Percentiles rank a stretch among this genome's conserved stretches.
These are phyloP conservation scores for Chamaedrilus cognettii DNA, from an alignment of 2,888 invertebrate genomes.

Conservation along the genomic window DNA sequence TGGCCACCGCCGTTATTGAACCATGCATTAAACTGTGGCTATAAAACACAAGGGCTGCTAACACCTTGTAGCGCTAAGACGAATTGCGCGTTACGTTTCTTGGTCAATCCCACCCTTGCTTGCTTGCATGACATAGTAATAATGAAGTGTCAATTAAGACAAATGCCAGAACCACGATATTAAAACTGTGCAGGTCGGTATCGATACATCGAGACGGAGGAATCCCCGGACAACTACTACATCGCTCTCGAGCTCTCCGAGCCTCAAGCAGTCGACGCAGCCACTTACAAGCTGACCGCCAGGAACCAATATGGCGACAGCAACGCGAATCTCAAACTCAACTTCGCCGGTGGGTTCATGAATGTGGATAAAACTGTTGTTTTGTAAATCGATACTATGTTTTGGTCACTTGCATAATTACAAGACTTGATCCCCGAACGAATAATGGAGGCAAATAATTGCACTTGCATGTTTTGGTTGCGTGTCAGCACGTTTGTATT, in stretches of 20 bases:
- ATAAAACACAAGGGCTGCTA: too few relatives aligned
- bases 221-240: constrained; percentile 70
- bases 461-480: too few relatives aligned
- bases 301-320: constrained; percentile 93
- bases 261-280: constrained; percentile 75
- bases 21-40: too few relatives aligned
- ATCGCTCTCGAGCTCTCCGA: constrained; percentile 83
- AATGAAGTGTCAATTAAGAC: too few relatives aligned
- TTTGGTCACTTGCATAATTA: background rate
- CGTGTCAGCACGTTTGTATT: too few relatives aligned
- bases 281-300: constrained; percentile 92
- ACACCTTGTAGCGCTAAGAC: too few relatives aligned
- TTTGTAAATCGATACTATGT: background rate
- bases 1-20: too few relatives aligned
- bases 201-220: constrained; percentile 63
- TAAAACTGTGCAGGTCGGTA: constrained; percentile 54
- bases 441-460: too few relatives aligned
- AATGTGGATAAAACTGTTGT: background rate
- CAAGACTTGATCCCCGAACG: background rate
- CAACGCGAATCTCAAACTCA: constrained; percentile 92
- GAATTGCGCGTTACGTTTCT: too few relatives aligned
- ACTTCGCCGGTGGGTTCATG: constrained; percentile 78
- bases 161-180: too few relatives aligned
- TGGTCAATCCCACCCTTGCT: too few relatives aligned
- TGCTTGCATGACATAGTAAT: too few relatives aligned